Evolutionary conservation across 2,888 invertebrate genomes (phyloP).

Genomic region (Drosophila pseudotakahashii): DNA sequence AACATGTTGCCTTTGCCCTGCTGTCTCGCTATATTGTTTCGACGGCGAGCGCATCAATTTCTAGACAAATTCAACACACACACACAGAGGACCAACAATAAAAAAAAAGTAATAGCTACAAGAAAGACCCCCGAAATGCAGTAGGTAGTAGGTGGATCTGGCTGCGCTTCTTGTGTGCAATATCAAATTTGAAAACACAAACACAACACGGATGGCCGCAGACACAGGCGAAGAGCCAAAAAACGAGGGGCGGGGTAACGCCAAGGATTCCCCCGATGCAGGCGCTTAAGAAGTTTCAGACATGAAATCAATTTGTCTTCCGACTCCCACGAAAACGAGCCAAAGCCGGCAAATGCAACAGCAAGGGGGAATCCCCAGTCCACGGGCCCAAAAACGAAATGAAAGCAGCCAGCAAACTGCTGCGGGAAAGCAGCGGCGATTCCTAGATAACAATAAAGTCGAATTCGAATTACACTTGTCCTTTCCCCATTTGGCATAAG

Average conservation of each 20-base stretch:
- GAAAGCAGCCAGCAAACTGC: slow-evolving; percentile 19
- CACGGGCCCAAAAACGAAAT: slow-evolving; percentile 15
- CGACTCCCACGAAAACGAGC: slow-evolving; percentile 73
- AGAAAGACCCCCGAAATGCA: slow-evolving; percentile 10
- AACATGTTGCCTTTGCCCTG: slow-evolving; percentile 67
- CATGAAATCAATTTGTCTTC: slow-evolving; percentile 82
- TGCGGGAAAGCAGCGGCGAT: slow-evolving; percentile 14
- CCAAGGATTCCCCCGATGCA: slow-evolving; percentile 70
- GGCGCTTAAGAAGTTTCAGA: slow-evolving; percentile 78
- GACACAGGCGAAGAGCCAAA: slow-evolving; percentile 18
- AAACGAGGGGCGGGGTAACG: slow-evolving; percentile 17
- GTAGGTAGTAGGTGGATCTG: slow-evolving; percentile 5
- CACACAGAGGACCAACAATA: slow-evolving; percentile 24
- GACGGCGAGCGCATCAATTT: slow-evolving; percentile 70
- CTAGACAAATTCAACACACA: slow-evolving; percentile 63
- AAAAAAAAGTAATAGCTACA: neutral
- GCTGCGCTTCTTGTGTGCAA: slow-evolving; percentile 57
- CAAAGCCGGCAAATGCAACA: slow-evolving; percentile 39
- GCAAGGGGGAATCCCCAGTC: slow-evolving; percentile 19
- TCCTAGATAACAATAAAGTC: neutral
- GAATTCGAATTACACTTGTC: slow-evolving; percentile 6
- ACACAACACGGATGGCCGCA: slow-evolving; percentile 21
- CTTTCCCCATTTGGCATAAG: no score
- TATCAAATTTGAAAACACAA: slow-evolving; percentile 61
- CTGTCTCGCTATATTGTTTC: slow-evolving; percentile 70